These are phyloP conservation scores for Podabrus alpinus DNA, from an alignment of 2,888 invertebrate genomes.

Conservation along the genomic window DNA sequence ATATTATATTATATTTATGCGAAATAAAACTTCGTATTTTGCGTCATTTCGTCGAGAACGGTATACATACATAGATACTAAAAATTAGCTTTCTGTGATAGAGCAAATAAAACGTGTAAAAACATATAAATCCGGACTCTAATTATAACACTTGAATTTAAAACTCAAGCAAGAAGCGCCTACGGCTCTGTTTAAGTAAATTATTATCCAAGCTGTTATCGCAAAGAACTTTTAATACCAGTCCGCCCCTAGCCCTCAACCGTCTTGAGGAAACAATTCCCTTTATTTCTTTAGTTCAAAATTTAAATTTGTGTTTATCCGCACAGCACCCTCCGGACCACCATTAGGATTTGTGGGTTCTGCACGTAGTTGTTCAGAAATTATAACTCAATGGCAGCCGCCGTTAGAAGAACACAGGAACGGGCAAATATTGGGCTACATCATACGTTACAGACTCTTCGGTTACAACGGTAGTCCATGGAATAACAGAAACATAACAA, in stretches of 20 bases:
- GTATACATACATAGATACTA: too few relatives aligned
- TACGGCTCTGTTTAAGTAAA: too few relatives aligned
- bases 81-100: too few relatives aligned
- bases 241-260: neutral
- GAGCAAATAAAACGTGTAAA: too few relatives aligned
- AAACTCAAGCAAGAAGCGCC: too few relatives aligned
- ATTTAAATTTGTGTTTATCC: neutral
- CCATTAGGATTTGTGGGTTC: conserved; percentile 94
- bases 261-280: neutral
- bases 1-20: too few relatives aligned
- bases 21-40: too few relatives aligned
- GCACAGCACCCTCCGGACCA: conserved; percentile 90
- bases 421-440: conserved; percentile 92
- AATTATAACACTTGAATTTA: too few relatives aligned
- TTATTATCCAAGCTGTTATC: too few relatives aligned
- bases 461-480: conserved; percentile 93
- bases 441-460: conserved; percentile 86
- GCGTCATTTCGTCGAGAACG: too few relatives aligned
- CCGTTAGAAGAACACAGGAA: conserved; percentile 94
- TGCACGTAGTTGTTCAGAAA: conserved; percentile 91
- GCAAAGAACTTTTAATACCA: neutral
- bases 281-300: neutral
- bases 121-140: too few relatives aligned
- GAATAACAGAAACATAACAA: conserved; percentile 89
- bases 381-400: conserved; percentile 96